A percentile compares a stretch with the other conserved stretches of the same genome.
Conservation (phyloP, 2,797 vertebrate genomes). For the Morelia viridis region DNA sequence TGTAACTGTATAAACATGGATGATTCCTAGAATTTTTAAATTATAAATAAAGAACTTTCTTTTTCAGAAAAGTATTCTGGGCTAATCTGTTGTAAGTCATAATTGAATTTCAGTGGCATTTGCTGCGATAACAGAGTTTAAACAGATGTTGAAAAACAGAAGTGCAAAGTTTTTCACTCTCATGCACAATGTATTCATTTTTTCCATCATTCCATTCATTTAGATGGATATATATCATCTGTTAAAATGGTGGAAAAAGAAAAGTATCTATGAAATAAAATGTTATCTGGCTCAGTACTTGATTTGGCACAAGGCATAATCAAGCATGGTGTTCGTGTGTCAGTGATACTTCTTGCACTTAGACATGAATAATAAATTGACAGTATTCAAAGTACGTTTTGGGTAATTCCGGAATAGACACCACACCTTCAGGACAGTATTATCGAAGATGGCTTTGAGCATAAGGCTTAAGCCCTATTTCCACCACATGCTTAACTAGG, state of each 20-base stretch:
- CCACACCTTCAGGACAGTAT: not conserved
- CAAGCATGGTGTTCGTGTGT: not conserved
- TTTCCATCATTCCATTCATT: not conserved
- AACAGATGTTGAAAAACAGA: not conserved
- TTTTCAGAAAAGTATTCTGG: conserved; percentile 10
- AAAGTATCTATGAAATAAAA: not conserved
- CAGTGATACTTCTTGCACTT: not conserved
- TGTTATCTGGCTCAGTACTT: not conserved
- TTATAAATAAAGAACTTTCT: conserved; percentile 46
- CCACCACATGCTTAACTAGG: not conserved
- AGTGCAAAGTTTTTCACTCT: not conserved
- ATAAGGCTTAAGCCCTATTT: not conserved
- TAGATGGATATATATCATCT: not conserved
- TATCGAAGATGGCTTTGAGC: not conserved
- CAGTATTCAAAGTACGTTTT: not conserved
- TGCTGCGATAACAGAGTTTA: not conserved
- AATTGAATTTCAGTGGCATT: not conserved
- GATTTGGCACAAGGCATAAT: not conserved
- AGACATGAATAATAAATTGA: not conserved
- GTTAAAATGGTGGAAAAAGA: not conserved
- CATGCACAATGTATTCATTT: not conserved
- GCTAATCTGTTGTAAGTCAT: not conserved
- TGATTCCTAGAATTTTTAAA: conserved; percentile 1
- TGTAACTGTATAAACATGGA: not conserved
- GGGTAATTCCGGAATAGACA: not conserved